Conservation (phyloP, 2,888 invertebrate genomes). For the Eupithecia subfuscata region DNA sequence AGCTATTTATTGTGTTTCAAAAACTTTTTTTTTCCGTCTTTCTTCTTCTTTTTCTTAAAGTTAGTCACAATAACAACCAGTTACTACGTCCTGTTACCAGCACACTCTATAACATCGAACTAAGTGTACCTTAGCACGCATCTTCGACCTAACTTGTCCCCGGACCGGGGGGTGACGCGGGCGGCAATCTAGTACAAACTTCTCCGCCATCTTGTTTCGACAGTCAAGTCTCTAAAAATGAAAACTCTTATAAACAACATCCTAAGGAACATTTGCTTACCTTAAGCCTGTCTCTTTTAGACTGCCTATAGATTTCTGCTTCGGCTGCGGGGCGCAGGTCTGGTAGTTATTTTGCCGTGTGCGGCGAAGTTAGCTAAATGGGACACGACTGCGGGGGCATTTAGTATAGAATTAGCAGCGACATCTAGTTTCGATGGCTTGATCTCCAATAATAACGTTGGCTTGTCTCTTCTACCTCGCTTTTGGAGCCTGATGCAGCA, state of each 20-base stretch:
- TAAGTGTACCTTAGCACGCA: background rate
- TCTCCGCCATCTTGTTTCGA: conserved; percentile 5
- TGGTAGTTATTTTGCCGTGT: background rate
- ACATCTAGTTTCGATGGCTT: background rate
- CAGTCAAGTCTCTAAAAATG: background rate
- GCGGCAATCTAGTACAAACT: background rate
- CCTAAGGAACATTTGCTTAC: background rate
- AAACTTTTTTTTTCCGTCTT: too few relatives aligned
- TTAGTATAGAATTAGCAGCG: background rate
- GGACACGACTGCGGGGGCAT: too few relatives aligned
- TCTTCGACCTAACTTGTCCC: background rate
- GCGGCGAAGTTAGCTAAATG: background rate
- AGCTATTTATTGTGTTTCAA: too few relatives aligned
- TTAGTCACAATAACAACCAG: background rate
- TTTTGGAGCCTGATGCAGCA: too few relatives aligned
- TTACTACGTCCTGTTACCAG: background rate
- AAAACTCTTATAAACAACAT: background rate
- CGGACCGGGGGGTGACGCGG: too few relatives aligned
- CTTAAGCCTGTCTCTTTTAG: background rate
- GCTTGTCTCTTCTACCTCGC: background rate
- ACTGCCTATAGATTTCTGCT: too few relatives aligned
- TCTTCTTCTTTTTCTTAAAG: background rate
- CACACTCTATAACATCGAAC: background rate
- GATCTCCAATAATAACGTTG: background rate
- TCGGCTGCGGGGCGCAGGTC: background rate